Evolutionary conservation across 2,113 vertebrate genomes (phyloP).

Genomic region (Addax nasomaculatus): DNA sequence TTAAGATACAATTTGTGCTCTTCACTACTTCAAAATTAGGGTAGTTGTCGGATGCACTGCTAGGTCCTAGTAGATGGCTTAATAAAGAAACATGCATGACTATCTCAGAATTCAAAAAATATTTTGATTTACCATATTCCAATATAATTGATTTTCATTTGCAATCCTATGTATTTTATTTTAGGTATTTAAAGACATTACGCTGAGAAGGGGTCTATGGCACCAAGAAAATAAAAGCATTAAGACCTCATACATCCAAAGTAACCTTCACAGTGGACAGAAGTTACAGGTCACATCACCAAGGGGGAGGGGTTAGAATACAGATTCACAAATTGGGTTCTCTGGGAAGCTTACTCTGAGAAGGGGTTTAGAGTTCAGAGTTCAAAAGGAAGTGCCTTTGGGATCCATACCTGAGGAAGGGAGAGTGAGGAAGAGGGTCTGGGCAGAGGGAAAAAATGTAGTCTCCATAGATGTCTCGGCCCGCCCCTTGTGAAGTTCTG

Average conservation of each 20-base stretch:
- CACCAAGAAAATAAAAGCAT: neutral
- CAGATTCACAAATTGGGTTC: neutral
- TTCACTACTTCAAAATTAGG: neutral
- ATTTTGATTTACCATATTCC: neutral
- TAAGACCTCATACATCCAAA: neutral
- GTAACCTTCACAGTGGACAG: neutral
- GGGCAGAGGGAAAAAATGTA: neutral
- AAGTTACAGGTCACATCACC: no score
- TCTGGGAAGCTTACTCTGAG: neutral
- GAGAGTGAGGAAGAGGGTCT: neutral
- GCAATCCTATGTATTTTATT: neutral
- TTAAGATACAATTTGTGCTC: neutral
- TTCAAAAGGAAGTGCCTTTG: neutral
- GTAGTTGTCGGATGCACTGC: neutral
- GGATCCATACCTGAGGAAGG: neutral
- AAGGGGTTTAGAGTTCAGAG: neutral
- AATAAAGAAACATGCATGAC: neutral
- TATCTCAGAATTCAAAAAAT: neutral
- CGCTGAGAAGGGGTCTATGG: neutral
- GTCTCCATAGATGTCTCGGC: accelerated
- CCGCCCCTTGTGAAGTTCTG: accelerated
- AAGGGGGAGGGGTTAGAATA: neutral
- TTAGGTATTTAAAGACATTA: neutral
- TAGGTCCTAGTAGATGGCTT: neutral
- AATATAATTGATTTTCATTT: neutral